A percentile compares a stretch with the other conserved stretches of the same genome.
phyloP scores from a whole-genome alignment of 1,140 invertebrate species.

The Lepidurus arcticus region DNA sequence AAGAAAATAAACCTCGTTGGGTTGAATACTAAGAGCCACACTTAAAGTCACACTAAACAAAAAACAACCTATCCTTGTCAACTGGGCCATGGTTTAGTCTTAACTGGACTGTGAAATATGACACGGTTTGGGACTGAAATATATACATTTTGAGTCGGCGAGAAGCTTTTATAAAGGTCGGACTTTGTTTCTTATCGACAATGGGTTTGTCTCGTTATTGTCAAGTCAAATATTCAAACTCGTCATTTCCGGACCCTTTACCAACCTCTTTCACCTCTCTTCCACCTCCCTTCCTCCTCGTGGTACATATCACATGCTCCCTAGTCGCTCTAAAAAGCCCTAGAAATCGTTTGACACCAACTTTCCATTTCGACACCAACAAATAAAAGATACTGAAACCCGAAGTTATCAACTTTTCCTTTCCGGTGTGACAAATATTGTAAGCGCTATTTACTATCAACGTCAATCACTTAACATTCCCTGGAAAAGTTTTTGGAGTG shows the following conservation, averaged over 20 bases:
- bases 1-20: not conserved
- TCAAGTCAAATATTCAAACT: constrained; percentile 4
- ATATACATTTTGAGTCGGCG: not conserved
- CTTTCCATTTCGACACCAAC: constrained; percentile 14
- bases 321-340: not conserved
- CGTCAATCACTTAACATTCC: not conserved
- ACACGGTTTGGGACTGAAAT: not conserved
- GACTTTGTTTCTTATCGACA: not conserved
- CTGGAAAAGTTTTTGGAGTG: not conserved
- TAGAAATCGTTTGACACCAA: constrained; percentile 3
- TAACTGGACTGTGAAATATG: not conserved
- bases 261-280: not conserved
- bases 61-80: not conserved
- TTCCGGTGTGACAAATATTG: constrained; percentile 19
- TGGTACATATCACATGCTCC: not conserved
- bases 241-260: not conserved
- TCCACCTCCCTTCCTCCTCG: not conserved
- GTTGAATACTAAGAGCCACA: not conserved
- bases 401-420: not conserved
- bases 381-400: constrained; percentile 15
- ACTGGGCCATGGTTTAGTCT: not conserved
- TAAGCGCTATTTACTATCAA: not conserved
- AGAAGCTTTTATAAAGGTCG: not conserved
- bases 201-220: constrained; percentile 18
- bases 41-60: not conserved